Conservation (phyloP, 2,797 vertebrate genomes). For the Coluber constrictor region DNA sequence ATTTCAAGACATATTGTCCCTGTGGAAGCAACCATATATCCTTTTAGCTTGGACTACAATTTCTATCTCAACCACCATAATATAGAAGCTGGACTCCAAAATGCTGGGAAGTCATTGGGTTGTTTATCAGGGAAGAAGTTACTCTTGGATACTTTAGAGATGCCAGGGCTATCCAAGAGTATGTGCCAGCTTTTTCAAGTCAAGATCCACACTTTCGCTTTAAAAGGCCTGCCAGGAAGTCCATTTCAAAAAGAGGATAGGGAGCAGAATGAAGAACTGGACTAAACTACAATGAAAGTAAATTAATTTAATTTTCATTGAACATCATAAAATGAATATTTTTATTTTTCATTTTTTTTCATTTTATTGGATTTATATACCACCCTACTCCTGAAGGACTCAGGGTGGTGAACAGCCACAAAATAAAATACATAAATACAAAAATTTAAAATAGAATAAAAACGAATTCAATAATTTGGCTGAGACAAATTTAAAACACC, state of each 20-base stretch:
- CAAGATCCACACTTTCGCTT: neutral
- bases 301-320: neutral
- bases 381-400: too few species aligned
- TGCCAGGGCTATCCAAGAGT: neutral
- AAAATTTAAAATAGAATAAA: too few species aligned
- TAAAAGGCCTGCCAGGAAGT: neutral
- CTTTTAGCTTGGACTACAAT: neutral
- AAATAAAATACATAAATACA: too few species aligned
- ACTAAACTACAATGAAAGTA: neutral
- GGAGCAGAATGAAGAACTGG: neutral
- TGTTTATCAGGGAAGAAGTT: neutral
- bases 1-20: neutral
- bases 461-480: too few species aligned
- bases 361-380: too few species aligned
- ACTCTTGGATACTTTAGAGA: neutral
- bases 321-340: neutral
- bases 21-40: neutral
- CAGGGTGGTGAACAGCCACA: too few species aligned
- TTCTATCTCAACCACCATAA: neutral
- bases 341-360: too few species aligned
- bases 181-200: neutral
- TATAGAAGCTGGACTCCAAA: neutral
- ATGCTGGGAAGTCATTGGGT: neutral
- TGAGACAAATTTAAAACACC: too few species aligned
- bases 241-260: neutral